Base-by-base conservation (phyloP, 2,113 vertebrate genomes). In the Salvelinus sp. region DNA sequence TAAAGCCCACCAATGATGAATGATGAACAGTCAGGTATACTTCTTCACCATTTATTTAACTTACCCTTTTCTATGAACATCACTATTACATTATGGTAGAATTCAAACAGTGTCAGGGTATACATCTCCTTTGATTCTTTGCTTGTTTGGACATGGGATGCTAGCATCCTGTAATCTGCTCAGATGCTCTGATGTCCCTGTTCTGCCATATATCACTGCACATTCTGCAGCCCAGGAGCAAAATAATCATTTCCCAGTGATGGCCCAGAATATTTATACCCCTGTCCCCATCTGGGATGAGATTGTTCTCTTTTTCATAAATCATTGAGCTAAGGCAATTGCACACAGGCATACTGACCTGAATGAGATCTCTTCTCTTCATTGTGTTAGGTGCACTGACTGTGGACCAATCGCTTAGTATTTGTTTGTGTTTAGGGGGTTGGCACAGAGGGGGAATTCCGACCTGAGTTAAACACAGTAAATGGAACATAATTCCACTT, bases 261-360 rank as follows among this genome's bases (percentile, higher is more conserved):
- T 33, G 16, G 30, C 14, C 50, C 50, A 1, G 86, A 85, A 88
- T 92, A 91, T 91, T 90, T 91, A 85, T 91, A 92, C 86, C 77
- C 80, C 62, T 64, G 80, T 76, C 58, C 86, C 88, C 89, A 89
- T 91, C 90, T 91, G 88, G 79, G 81, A 54, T 58, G 72, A 82
- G 72, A 88, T 88, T 88, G 88, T 89, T 89, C 80, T 88, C 47
- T 81, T 90, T 91, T 92, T 89, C 82, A 90, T 92, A 92, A 92
- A 92, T 91, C 90, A 74, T 87, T 91, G 87, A 86, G 86, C 90
- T 87, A 88, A 93, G 79, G 87, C 86, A 90, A 92, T 90, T 93
- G 85, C 90, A 91, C 82, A 74, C 87, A 83, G 57, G 68, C 81
- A 82, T 18, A 76, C 50, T 54, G 76, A 75, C 60, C 78, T 77